These are phyloP conservation scores for Aphis gossypii DNA, from an alignment of 1,140 invertebrate species.

Conservation along the genomic window DNA sequence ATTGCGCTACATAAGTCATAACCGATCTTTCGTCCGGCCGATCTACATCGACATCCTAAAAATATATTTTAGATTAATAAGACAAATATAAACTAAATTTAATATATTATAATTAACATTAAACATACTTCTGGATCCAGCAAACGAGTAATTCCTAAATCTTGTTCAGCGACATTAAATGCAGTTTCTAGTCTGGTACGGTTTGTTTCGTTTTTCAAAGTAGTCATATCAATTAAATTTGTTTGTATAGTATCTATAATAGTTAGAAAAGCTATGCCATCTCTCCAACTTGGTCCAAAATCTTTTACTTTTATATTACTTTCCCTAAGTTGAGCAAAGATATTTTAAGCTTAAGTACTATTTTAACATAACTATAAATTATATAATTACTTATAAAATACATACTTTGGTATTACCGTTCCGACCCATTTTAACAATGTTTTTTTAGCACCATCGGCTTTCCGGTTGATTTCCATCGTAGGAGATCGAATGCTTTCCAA, in stretches of 20 bases:
- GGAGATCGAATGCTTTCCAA: conserved; percentile 71
- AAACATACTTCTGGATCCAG: conserved; percentile 81
- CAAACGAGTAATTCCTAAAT: conserved; percentile 91
- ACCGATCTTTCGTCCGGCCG: conserved; percentile 98
- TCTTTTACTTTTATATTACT: conserved; percentile 89
- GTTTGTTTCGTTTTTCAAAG: conserved; percentile 80
- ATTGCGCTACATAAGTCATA: conserved; percentile 99
- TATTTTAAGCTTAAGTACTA: not conserved
- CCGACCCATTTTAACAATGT: conserved; percentile 94
- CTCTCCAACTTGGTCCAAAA: conserved; percentile 96
- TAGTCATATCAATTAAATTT: conserved; percentile 87
- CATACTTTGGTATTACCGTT: conserved; percentile 89
- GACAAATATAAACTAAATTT: not conserved
- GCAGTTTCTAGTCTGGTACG: conserved; percentile 87
- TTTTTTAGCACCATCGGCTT: conserved; percentile 89
- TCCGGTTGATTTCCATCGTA: conserved; percentile 71
- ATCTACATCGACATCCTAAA: conserved; percentile 91
- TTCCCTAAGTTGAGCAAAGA: conserved; percentile 69
- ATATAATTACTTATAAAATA: conserved; percentile 58
- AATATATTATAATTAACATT: not conserved
- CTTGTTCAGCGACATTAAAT: conserved; percentile 89
- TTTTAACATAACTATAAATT: not conserved
- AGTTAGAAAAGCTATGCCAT: conserved; percentile 94
- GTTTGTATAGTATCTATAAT: conserved; percentile 95
- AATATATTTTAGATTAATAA: conserved; percentile 6